phyloP scores from a whole-genome alignment of 2,888 invertebrate species.

The Hydriomena furcata region DNA sequence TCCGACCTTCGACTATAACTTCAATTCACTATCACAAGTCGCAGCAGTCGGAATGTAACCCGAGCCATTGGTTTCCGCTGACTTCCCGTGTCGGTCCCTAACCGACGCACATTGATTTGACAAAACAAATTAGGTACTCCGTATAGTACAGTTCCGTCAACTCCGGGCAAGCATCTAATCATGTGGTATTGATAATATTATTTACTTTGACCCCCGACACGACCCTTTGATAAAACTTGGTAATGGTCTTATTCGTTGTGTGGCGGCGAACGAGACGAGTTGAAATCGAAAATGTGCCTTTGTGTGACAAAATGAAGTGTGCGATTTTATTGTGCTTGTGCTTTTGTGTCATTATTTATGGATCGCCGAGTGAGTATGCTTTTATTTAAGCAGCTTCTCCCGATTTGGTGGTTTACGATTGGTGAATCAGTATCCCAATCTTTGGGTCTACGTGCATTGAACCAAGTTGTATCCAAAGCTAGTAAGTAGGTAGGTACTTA shows the following conservation, averaged over 20 bases:
- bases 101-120: slow-evolving; percentile 34
- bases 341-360: slow-evolving; percentile 54
- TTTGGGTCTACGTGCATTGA: slow-evolving; percentile 2
- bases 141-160: slow-evolving; percentile 46
- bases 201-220: slow-evolving; percentile 68
- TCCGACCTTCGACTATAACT: slow-evolving; percentile 20
- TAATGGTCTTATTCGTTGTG: slow-evolving; percentile 63
- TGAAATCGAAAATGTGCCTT: slow-evolving; percentile 44
- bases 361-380: slow-evolving; percentile 66
- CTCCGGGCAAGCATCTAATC: slow-evolving; percentile 50
- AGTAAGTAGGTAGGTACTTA: too few relatives aligned
- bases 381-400: slow-evolving; percentile 16
- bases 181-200: slow-evolving; percentile 58
- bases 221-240: slow-evolving; percentile 58
- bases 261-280: slow-evolving; percentile 45
- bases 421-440: slow-evolving; percentile 11
- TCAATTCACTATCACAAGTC: slow-evolving; percentile 19
- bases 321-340: slow-evolving; percentile 70
- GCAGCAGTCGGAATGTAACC: slow-evolving; percentile 22
- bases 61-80: slow-evolving; percentile 25
- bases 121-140: slow-evolving; percentile 24
- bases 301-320: slow-evolving; percentile 65
- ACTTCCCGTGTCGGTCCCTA: slow-evolving; percentile 32
- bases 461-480: neutral
- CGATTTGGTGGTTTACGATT: slow-evolving; percentile 15